Evolutionary conservation across 2,797 vertebrate species (phyloP).

Genomic region (Phoebastria nigripes): DNA sequence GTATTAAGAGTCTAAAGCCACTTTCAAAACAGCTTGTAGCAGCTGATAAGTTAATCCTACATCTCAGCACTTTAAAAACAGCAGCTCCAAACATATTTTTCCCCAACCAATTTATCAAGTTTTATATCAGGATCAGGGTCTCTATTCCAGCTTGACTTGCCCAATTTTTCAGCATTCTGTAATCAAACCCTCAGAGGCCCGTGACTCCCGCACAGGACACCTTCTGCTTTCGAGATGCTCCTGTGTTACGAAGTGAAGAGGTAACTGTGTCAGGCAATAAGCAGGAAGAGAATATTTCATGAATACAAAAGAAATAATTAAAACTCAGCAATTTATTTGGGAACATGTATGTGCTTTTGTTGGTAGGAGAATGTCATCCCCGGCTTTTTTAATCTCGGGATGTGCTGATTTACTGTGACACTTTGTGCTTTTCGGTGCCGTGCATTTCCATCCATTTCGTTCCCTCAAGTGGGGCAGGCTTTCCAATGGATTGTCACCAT

Average conservation of each 20-base stretch:
- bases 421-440: not conserved
- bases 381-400: not conserved
- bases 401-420: not conserved
- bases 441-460: not conserved
- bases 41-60: not conserved
- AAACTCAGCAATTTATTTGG: not conserved
- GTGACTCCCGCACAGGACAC: not conserved
- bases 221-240: not conserved
- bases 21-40: not conserved
- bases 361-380: not conserved
- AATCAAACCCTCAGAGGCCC: constrained; percentile 15
- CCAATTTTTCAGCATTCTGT: constrained; percentile 36
- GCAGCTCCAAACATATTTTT: not conserved
- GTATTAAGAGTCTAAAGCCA: not conserved
- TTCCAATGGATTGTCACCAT: constrained; percentile 41
- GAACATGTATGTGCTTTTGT: not conserved
- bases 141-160: not conserved
- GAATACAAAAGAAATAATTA: constrained; percentile 5
- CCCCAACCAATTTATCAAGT: not conserved
- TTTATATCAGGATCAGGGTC: constrained; percentile 5
- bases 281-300: not conserved
- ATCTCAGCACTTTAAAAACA: not conserved
- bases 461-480: not conserved
- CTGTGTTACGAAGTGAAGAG: not conserved
- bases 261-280: not conserved